Evolutionary conservation across 2,888 invertebrate species (phyloP).

Genomic region (Macaria liturata): DNA sequence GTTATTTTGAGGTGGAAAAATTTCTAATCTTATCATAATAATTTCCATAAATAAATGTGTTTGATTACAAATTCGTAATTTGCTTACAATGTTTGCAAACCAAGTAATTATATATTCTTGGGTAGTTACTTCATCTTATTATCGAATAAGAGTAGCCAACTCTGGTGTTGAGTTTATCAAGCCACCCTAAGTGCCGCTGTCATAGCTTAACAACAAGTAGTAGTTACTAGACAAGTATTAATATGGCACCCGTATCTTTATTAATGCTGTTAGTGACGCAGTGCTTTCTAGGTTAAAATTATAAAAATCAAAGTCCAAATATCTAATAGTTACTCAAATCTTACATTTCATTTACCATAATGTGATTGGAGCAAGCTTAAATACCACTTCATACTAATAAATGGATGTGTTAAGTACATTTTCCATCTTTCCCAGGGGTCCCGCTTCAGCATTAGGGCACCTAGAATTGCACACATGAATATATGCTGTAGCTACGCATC

Average conservation of each 20-base stretch:
- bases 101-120: too few relatives aligned
- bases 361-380: conserved; percentile 80
- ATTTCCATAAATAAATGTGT: too few relatives aligned
- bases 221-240: background rate
- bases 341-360: conserved; percentile 66
- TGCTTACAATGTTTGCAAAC: too few relatives aligned
- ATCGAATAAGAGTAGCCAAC: too few relatives aligned
- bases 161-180: too few relatives aligned
- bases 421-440: conserved; percentile 82
- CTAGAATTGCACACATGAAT: conserved; percentile 64
- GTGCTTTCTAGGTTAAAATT: background rate
- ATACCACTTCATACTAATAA: conserved; percentile 82
- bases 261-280: background rate
- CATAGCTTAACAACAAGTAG: too few relatives aligned
- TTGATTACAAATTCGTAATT: too few relatives aligned
- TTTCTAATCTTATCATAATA: too few relatives aligned
- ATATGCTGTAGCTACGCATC: conserved; percentile 14
- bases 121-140: too few relatives aligned
- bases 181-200: too few relatives aligned
- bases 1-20: too few relatives aligned
- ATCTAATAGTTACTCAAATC: conserved; percentile 24
- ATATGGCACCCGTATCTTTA: background rate
- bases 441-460: conserved; percentile 82
- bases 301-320: conserved; percentile 11
- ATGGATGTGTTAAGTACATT: conserved; percentile 79